A percentile compares a stretch with the other conserved stretches of the same genome.
Conservation (phyloP, 2,888 invertebrate species). For the Saturnia pavonia region DNA sequence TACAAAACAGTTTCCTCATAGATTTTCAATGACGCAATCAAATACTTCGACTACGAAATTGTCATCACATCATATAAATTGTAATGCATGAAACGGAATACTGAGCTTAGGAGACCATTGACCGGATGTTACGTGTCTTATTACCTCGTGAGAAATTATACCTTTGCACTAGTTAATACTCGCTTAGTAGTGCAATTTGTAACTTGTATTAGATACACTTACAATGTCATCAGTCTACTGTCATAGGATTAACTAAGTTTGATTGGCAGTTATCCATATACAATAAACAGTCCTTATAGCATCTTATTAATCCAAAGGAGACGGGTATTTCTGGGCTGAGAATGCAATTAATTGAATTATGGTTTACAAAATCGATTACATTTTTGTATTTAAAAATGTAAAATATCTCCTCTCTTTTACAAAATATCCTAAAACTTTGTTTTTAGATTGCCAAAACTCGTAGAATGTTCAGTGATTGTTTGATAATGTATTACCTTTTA, state of each 20-base stretch:
- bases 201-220: constrained; percentile 4
- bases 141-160: constrained; percentile 53
- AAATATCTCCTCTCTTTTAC: too few species aligned
- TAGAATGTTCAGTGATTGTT: too few species aligned
- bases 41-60: constrained; percentile 11
- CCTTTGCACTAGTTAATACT: constrained; percentile 24
- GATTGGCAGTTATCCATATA: neutral
- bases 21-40: constrained; percentile 8
- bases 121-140: constrained; percentile 49
- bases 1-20: neutral
- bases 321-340: too few species aligned
- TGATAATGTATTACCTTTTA: too few species aligned
- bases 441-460: too few species aligned
- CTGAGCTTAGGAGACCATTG: constrained; percentile 28
- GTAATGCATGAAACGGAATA: constrained; percentile 22
- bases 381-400: too few species aligned
- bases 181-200: constrained; percentile 16
- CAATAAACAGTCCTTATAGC: neutral
- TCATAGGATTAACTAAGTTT: neutral
- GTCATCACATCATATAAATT: constrained; percentile 10
- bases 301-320: neutral
- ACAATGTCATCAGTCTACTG: constrained; percentile 5
- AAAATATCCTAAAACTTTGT: too few species aligned
- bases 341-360: too few species aligned
- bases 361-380: too few species aligned